Conservation (phyloP, 1,140 invertebrate species). For the Formica exsecta region DNA sequence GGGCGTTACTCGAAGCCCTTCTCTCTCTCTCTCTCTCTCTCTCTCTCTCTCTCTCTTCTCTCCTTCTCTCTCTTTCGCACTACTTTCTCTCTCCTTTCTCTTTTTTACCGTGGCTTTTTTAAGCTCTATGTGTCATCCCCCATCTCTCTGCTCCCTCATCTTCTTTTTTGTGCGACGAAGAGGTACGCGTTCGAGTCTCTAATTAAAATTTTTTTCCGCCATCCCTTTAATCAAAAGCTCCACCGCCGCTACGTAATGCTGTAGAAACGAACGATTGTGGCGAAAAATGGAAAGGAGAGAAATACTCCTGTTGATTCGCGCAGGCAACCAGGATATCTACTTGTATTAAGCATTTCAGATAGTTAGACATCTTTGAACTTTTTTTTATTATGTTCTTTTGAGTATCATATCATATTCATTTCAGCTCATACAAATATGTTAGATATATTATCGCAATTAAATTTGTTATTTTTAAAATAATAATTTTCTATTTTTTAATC, state of each 20-base stretch:
- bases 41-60: background rate
- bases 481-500: background rate
- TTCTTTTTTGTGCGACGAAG: constrained; percentile 60
- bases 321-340: constrained; percentile 15
- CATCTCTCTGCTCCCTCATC: background rate
- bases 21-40: background rate
- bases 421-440: background rate
- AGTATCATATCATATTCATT: background rate
- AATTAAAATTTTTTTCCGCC: constrained; percentile 71
- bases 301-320: constrained; percentile 49
- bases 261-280: constrained; percentile 60
- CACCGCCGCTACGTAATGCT: constrained; percentile 52
- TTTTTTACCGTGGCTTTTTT: constrained; percentile 47
- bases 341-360: constrained; percentile 29
- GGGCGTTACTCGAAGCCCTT: constrained; percentile 62
- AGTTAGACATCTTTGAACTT: constrained; percentile 5
- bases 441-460: background rate
- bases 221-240: constrained; percentile 67
- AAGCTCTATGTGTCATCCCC: constrained; percentile 48
- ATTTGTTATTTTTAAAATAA: background rate
- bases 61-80: background rate
- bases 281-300: constrained; percentile 42
- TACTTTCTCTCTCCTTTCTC: background rate
- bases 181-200: constrained; percentile 67
- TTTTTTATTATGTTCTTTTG: background rate